phyloP scores from a whole-genome alignment of 2,113 vertebrate genomes.

The Blennius ocellaris region DNA sequence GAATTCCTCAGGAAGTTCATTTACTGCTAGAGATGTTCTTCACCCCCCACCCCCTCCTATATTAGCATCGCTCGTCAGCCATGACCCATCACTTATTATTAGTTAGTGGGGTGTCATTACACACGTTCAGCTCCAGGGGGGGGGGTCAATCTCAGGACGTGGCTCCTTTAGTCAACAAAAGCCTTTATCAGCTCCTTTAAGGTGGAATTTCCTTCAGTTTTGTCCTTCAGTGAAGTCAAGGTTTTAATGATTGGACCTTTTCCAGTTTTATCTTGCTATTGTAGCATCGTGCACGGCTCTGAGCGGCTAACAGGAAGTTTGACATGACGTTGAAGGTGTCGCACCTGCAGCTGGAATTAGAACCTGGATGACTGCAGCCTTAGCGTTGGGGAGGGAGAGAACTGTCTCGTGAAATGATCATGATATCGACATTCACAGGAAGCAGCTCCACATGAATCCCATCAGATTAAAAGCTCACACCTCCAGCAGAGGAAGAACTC shows the following conservation, averaged over 20 bases:
- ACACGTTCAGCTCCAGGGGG: neutral
- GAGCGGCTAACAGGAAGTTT: slow-evolving; percentile 17
- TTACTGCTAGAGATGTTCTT: slow-evolving; percentile 71
- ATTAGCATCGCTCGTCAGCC: slow-evolving; percentile 73
- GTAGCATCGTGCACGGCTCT: neutral
- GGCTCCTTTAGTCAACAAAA: slow-evolving; percentile 18
- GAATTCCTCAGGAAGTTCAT: slow-evolving; percentile 78
- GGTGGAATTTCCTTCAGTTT: slow-evolving; percentile 11
- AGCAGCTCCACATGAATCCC: slow-evolving; percentile 21
- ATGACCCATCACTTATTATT: slow-evolving; percentile 71
- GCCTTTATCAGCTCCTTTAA: slow-evolving; percentile 26
- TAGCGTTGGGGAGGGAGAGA: neutral
- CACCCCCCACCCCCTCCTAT: slow-evolving; percentile 68
- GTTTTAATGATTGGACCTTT: neutral
- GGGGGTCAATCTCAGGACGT: slow-evolving; percentile 24
- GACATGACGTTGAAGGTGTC: slow-evolving; percentile 50
- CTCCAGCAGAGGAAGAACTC: no score
- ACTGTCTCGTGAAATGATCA: slow-evolving; percentile 52
- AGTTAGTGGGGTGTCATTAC: slow-evolving; percentile 54
- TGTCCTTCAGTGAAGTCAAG: neutral
- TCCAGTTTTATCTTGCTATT: no score
- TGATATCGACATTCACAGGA: slow-evolving; percentile 11
- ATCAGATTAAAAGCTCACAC: no score
- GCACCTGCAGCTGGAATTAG: slow-evolving; percentile 61
- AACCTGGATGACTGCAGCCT: slow-evolving; percentile 44